A percentile compares a stretch with the other conserved stretches of the same genome.
Conservation (phyloP, 2,797 vertebrate species). For the Halcyon smyrnensis region DNA sequence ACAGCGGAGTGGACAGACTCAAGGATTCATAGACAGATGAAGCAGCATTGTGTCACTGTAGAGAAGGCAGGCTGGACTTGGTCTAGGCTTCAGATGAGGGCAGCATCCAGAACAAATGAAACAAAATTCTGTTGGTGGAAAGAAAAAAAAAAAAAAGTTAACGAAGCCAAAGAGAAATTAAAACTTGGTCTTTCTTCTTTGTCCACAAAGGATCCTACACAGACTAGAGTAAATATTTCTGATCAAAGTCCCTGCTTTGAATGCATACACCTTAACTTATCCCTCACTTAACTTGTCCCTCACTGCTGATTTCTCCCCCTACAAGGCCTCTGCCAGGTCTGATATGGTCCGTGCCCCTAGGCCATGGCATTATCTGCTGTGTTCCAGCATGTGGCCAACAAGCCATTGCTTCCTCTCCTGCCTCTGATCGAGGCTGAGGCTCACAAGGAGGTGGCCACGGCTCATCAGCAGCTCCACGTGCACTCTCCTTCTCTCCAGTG, state of each 20-base stretch:
- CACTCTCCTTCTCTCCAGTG: neutral
- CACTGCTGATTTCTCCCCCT: neutral
- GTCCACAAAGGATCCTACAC: neutral
- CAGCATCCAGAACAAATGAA: neutral
- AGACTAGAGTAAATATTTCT: neutral
- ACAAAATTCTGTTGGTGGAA: neutral
- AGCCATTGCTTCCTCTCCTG: neutral
- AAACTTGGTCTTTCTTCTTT: neutral
- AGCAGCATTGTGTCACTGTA: neutral
- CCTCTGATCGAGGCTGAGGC: neutral
- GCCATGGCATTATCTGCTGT: neutral
- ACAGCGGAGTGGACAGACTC: rapidly evolving
- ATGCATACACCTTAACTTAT: neutral
- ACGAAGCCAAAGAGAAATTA: neutral
- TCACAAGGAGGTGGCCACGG: neutral
- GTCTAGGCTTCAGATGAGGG: neutral
- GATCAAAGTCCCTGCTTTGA: neutral
- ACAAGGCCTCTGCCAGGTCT: neutral
- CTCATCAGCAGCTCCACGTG: neutral
- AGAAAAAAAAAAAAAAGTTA: neutral
- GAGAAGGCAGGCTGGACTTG: neutral
- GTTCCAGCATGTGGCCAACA: neutral
- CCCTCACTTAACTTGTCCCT: neutral
- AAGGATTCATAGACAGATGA: neutral
- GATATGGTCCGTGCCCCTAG: neutral